Evolutionary conservation across 1,140 invertebrate species (phyloP), one percentile per base, ranked within the genome.

Genomic region (Centruroides sculpturatus): DNA sequence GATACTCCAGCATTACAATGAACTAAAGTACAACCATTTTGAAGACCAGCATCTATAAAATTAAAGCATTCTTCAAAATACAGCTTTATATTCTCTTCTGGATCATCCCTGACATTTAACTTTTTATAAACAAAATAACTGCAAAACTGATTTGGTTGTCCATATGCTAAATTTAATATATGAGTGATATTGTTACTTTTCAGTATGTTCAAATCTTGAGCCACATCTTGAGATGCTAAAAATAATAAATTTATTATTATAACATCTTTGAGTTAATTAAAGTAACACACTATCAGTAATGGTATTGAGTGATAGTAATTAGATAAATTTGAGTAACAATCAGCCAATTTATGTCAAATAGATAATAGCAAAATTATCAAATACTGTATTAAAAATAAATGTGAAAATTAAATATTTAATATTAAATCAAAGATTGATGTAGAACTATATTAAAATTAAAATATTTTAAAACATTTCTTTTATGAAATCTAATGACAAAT

Each of bases 1-100:
- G 90, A 94, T 3, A 93, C 82, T 8, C 92, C 92, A 5, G 90
- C 88, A 74, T 92, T 92, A 70, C 92, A 96, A 73, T 96, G 91
- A 1, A 95, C 83, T 59, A 92, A 77, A 57, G 92, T 78, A 72
- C 83, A 84, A 36, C 82, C 79, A 52, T 68, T 73, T 13, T 67
- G 59, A 6, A 68, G 46, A 11, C 68, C 71, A 69, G 58, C 66
- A 36, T 74, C 64, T 47, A 75, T 78, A 55, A 74, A 75, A 12
- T 69, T 59, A 55, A 72, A 68, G 56, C 69, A 69, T 47, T 64
- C 63, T 52, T 68, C 60, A 62, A 75, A 73, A 61, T 72, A 67
- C 57, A 60, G 62, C 13, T 55, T 59, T 35, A 74, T 65, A 36
- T 68, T 56, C 10, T 66, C 60, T 23, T 62, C 59, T 2, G 71